phyloP scores from a whole-genome alignment of 2,797 vertebrate genomes.

The Chaenodraco wilsoni region DNA sequence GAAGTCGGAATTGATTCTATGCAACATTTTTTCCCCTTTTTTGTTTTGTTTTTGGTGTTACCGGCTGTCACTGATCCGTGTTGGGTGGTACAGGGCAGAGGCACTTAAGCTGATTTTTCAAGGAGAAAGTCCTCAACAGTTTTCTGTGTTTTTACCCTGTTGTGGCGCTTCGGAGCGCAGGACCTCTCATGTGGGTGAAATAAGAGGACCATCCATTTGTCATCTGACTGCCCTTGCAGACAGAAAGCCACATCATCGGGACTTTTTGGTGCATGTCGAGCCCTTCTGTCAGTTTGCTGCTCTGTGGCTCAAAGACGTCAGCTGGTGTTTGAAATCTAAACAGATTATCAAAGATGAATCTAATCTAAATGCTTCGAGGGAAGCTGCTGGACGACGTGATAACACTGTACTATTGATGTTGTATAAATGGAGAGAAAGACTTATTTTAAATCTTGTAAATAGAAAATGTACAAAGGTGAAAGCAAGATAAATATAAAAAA shows the following conservation, averaged over 20 bases:
- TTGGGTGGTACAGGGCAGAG: constrained; percentile 43
- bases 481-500: constrained; percentile 71
- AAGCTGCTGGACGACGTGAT: constrained; percentile 85
- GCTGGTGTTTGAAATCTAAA: constrained; percentile 71
- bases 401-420: constrained; percentile 92
- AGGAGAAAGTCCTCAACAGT: constrained; percentile 36
- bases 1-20: constrained; percentile 81
- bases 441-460: constrained; percentile 99
- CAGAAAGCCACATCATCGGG: constrained; percentile 74
- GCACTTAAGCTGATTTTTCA: constrained; percentile 37
- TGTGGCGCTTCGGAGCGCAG: constrained; percentile 52
- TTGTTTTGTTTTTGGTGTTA: constrained; percentile 20
- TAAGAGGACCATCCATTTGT: constrained; percentile 46
- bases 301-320: constrained; percentile 86
- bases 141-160: constrained; percentile 52
- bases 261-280: constrained; percentile 75
- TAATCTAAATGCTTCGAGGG: constrained; percentile 56
- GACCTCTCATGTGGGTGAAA: constrained; percentile 38
- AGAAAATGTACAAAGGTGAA: constrained; percentile 91
- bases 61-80: constrained; percentile 46
- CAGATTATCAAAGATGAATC: constrained; percentile 67
- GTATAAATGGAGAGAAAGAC: constrained; percentile 92
- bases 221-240: constrained; percentile 46
- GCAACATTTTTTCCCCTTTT: constrained; percentile 71
- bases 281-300: constrained; percentile 85